A percentile compares a stretch with the other conserved stretches of the same genome.
Conservation (phyloP, 2,888 invertebrate species). For the Pyrrhopygopsis socrates region DNA sequence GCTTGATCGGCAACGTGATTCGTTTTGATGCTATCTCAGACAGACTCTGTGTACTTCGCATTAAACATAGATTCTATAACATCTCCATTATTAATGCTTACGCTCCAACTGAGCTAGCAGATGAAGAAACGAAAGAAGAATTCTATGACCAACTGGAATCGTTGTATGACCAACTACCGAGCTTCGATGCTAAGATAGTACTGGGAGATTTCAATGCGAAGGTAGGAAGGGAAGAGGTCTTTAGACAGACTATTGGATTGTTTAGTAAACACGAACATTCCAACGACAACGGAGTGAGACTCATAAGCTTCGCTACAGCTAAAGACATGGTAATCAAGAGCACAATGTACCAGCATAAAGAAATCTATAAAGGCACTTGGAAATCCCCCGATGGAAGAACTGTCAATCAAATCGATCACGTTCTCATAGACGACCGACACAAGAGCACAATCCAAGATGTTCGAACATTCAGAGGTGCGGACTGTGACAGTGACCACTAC, state of each 20-base stretch:
- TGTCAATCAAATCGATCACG: conserved; percentile 63
- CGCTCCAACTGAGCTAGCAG: not conserved
- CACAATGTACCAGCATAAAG: conserved; percentile 66
- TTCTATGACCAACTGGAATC: not conserved
- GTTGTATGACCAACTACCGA: not conserved
- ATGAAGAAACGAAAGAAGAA: not conserved
- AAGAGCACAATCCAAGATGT: conserved; percentile 36
- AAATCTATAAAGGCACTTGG: conserved; percentile 52
- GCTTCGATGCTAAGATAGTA: not conserved
- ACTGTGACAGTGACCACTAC: conserved; percentile 67
- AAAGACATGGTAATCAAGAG: conserved; percentile 44
- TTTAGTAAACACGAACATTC: conserved; percentile 1
- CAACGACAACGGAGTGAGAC: not conserved
- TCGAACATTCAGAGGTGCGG: conserved; percentile 42
- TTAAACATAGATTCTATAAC: not conserved
- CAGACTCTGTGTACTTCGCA: not conserved
- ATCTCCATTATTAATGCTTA: conserved; percentile 4
- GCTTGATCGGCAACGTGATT: not conserved
- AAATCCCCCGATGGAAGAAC: conserved; percentile 31
- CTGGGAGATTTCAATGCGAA: conserved; percentile 3
- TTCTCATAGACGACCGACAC: conserved; percentile 39
- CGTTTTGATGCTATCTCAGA: not conserved
- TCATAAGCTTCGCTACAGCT: conserved; percentile 42
- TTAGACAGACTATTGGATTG: not conserved
- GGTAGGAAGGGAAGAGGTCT: not conserved